Evolutionary conservation across 1,140 invertebrate species (phyloP).

Genomic region (Helicoverpa armigera): DNA sequence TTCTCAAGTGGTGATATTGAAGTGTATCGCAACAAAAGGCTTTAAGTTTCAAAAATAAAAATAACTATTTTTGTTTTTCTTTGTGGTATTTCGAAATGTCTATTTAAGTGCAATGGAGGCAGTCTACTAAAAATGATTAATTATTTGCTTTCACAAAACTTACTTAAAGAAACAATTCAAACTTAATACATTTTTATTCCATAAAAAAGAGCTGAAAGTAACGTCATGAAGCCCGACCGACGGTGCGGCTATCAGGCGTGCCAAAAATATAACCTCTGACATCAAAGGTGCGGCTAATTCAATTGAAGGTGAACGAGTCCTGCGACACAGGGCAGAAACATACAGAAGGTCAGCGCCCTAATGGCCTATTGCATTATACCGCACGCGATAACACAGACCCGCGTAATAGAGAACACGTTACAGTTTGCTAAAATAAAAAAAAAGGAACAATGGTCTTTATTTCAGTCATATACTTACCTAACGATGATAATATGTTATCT

Average conservation of each 20-base stretch:
- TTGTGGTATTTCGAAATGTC: neutral
- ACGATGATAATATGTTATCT: too few relatives aligned
- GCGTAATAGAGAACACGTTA: too few relatives aligned
- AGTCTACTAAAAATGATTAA: neutral
- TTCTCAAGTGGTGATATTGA: too few relatives aligned
- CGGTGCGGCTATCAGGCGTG: neutral
- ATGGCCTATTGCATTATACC: neutral
- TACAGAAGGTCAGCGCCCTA: neutral
- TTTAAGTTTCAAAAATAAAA: too few relatives aligned
- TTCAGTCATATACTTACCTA: too few relatives aligned
- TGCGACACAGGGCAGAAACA: neutral
- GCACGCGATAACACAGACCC: neutral
- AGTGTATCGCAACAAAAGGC: too few relatives aligned
- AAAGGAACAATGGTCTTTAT: too few relatives aligned
- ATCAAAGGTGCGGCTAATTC: constrained; percentile 2
- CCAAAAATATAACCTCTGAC: constrained; percentile 14
- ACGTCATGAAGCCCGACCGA: neutral
- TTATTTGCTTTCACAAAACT: neutral
- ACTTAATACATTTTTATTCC: neutral
- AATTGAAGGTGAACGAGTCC: constrained; percentile 9
- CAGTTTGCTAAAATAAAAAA: too few relatives aligned
- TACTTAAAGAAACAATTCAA: neutral
- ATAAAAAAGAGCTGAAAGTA: neutral
- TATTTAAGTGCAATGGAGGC: neutral
- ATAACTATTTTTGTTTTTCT: too few relatives aligned